These are phyloP conservation scores for Acrobasis suavella DNA, from an alignment of 2,888 invertebrate species.

Conservation along the genomic window DNA sequence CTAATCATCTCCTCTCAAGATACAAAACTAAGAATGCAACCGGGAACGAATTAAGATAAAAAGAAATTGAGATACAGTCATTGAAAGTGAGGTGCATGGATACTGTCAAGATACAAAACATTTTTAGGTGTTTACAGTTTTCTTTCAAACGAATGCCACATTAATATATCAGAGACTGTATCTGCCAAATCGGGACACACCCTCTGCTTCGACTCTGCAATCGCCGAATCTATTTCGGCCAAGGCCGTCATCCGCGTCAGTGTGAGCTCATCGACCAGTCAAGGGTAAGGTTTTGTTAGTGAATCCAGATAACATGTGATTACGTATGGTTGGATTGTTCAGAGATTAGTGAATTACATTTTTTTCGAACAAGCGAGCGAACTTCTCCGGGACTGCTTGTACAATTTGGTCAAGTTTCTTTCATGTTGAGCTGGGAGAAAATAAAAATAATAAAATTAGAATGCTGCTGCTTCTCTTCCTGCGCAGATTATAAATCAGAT, in stretches of 20 bases:
- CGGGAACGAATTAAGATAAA: too few species aligned
- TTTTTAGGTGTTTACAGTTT: background rate
- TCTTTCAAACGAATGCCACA: background rate
- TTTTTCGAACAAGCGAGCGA: too few species aligned
- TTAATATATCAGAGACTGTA: background rate
- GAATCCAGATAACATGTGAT: background rate
- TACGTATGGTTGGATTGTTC: too few species aligned
- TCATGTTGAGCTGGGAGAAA: too few species aligned
- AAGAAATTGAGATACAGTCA: background rate
- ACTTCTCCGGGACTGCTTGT: too few species aligned
- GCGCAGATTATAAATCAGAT: too few species aligned
- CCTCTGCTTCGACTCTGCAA: constrained; percentile 22
- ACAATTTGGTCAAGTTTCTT: too few species aligned
- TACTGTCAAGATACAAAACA: background rate
- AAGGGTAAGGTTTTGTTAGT: constrained; percentile 24
- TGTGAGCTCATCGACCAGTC: constrained; percentile 29
- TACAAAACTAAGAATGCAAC: too few species aligned
- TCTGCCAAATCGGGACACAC: constrained; percentile 11
- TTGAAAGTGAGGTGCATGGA: background rate
- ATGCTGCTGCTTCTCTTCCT: too few species aligned
- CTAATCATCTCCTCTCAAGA: too few species aligned
- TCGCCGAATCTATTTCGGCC: constrained; percentile 33
- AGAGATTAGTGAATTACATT: too few species aligned
- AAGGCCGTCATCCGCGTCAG: constrained; percentile 34
- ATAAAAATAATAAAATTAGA: too few species aligned